These are phyloP conservation scores for Platichthys stellatus DNA, from an alignment of 2,113 vertebrate genomes.

Conservation along the genomic window DNA sequence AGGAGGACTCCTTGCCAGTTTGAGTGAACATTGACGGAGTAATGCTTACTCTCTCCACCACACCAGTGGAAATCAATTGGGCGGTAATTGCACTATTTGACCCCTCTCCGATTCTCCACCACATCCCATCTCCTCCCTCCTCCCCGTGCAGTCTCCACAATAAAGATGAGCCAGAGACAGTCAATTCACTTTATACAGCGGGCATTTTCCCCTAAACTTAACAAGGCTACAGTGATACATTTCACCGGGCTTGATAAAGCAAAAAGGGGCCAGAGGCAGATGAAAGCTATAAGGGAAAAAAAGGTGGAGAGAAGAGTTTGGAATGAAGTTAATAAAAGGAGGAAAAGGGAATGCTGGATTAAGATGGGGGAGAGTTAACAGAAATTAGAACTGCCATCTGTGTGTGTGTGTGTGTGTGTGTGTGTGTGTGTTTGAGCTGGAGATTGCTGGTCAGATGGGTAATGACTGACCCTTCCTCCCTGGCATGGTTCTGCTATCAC, in stretches of 20 bases:
- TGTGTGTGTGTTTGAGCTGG: conserved; percentile 10
- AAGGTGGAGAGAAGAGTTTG: conserved; percentile 35
- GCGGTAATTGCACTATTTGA: conserved; percentile 80
- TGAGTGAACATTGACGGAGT: conserved; percentile 79
- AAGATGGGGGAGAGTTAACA: conserved; percentile 38
- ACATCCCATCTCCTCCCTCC: conserved; percentile 57
- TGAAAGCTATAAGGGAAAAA: neutral
- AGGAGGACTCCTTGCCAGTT: conserved; percentile 66
- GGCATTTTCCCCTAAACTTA: conserved; percentile 46
- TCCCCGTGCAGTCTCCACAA: conserved; percentile 47
- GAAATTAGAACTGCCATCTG: conserved; percentile 47
- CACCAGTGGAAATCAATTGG: conserved; percentile 81
- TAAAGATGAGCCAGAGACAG: conserved; percentile 57
- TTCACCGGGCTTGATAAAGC: conserved; percentile 32
- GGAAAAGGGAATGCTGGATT: conserved; percentile 17
- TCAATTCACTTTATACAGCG: conserved; percentile 54
- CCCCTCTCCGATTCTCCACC: conserved; percentile 64
- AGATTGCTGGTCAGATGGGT: conserved; percentile 72
- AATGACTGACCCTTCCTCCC: conserved; percentile 77
- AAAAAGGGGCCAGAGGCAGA: conserved; percentile 26
- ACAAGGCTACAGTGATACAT: conserved; percentile 36
- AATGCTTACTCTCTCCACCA: conserved; percentile 78
- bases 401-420: conserved; percentile 3
- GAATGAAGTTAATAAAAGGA: conserved; percentile 37
- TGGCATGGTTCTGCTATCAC: conserved; percentile 70